phyloP scores from a whole-genome alignment of 2,113 vertebrate genomes.

The Pseudonaja textilis region DNA sequence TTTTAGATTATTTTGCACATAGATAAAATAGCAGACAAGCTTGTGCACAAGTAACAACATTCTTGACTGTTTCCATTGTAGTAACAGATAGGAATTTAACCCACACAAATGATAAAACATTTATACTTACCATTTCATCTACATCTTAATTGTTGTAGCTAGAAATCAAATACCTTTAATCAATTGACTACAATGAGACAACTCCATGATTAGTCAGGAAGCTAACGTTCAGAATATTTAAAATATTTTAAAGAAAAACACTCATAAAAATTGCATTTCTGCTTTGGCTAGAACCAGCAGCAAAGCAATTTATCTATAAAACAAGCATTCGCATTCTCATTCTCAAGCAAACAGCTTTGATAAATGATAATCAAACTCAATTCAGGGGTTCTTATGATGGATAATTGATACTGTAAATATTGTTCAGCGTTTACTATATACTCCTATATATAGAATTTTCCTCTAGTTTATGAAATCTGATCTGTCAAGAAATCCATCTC shows the following conservation, averaged over 20 bases:
- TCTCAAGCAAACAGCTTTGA: not conserved
- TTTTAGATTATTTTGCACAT: not conserved
- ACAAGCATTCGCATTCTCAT: not conserved
- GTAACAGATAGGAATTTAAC: not conserved
- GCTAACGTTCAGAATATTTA: not conserved
- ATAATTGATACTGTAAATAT: not conserved
- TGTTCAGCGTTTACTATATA: not conserved
- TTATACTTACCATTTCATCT: not conserved
- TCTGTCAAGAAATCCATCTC: not conserved
- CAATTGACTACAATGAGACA: not conserved
- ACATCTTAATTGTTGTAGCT: not conserved
- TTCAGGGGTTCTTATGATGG: not conserved
- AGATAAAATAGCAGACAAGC: not conserved
- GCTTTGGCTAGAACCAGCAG: not conserved
- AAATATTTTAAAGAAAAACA: not conserved
- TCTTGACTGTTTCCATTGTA: not conserved
- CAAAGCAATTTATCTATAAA: not conserved
- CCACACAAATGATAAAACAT: not conserved
- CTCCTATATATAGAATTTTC: not conserved
- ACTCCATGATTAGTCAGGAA: not conserved
- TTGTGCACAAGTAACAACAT: not conserved
- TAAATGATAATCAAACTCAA: not conserved
- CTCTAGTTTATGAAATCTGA: not conserved
- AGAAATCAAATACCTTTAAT: not conserved
- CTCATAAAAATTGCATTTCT: not conserved